Conservation (phyloP, 1,140 invertebrate species). For the Gryllus bimaculatus region DNA sequence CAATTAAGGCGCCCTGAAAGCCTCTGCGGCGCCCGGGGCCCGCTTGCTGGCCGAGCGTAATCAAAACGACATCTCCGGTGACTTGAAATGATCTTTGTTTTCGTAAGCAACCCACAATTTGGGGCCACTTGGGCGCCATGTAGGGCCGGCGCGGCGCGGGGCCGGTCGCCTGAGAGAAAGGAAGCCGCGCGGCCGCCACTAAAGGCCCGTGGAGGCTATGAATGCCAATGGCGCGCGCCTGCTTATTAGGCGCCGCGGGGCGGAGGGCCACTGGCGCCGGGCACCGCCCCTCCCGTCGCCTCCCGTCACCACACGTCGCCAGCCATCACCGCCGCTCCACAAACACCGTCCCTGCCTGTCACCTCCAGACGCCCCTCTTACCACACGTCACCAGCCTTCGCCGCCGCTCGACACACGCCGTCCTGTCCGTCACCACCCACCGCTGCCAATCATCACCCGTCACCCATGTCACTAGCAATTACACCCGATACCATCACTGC, state of each 20-base stretch:
- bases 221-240: not conserved
- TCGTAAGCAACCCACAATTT: not conserved
- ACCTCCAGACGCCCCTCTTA: no score
- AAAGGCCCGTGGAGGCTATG: not conserved
- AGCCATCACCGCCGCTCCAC: no score
- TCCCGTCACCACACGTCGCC: no score
- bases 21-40: not conserved
- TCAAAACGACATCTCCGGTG: not conserved
- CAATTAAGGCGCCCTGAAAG: not conserved
- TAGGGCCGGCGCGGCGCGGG: not conserved
- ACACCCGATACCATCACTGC: no score
- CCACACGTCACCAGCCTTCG: no score
- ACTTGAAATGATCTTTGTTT: not conserved
- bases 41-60: not conserved
- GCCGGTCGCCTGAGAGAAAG: not conserved
- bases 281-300: no score
- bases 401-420: no score
- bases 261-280: no score
- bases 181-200: not conserved
- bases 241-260: not conserved
- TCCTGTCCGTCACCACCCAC: no score
- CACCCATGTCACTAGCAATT: no score
- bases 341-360: no score
- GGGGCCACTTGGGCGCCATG: not conserved
- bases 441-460: no score